Conservation (phyloP, 2,888 invertebrate species). For the Philereme transversata region DNA sequence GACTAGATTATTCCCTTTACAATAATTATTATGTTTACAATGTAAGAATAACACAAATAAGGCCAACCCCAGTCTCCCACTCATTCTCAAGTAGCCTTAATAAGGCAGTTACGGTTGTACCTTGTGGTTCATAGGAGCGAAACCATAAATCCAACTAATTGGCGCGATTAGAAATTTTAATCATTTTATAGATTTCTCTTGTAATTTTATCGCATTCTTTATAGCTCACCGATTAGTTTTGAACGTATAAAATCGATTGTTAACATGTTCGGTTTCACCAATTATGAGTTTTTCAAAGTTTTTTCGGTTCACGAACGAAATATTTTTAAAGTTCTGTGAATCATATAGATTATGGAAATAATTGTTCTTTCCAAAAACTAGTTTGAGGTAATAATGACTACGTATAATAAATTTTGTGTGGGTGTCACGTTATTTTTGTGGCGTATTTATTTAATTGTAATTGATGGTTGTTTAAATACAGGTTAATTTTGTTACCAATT, state of each 20-base stretch:
- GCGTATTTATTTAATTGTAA: not conserved
- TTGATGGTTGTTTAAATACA: not conserved
- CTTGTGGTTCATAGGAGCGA: constrained; percentile 42
- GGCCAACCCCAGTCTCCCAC: constrained; percentile 15
- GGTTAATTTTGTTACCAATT: no score
- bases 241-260: constrained; percentile 77
- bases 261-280: constrained; percentile 75
- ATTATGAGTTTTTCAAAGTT: constrained; percentile 52
- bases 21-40: not conserved
- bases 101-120: constrained; percentile 22
- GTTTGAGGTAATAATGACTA: not conserved
- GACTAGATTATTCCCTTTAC: not conserved
- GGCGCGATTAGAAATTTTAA: constrained; percentile 78
- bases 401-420: not conserved
- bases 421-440: not conserved
- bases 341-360: not conserved
- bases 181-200: constrained; percentile 82
- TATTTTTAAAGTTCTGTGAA: not conserved
- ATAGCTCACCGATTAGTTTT: constrained; percentile 71
- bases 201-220: constrained; percentile 79
- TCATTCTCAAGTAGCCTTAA: constrained; percentile 22
- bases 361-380: not conserved
- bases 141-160: constrained; percentile 79
- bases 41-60: constrained; percentile 15
- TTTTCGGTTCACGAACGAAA: constrained; percentile 23